Conservation (phyloP, 2,797 vertebrate genomes). For the Melanotaenia boesemani region DNA sequence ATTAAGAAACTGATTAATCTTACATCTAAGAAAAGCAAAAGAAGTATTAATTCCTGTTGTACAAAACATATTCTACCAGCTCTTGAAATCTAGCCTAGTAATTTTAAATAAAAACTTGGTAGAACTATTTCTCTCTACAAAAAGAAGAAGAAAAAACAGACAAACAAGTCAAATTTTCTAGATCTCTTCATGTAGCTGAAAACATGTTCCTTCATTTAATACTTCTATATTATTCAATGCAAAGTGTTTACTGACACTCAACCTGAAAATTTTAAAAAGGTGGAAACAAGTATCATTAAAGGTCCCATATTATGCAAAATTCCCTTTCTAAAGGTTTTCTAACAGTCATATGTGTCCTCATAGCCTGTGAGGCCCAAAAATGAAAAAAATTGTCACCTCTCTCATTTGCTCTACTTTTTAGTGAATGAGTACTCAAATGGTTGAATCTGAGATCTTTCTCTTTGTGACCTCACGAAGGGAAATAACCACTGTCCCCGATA, state of each 20-base stretch:
- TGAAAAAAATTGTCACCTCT: no score
- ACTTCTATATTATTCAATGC: background rate
- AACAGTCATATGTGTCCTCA: no score
- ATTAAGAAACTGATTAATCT: background rate
- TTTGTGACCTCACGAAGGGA: no score
- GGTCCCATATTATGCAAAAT: no score
- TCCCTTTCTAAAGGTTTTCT: no score
- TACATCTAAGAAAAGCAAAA: background rate
- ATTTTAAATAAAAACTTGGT: background rate
- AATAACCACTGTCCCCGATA: no score
- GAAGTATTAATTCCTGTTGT: conserved; percentile 3
- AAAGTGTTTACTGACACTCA: background rate
- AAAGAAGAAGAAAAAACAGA: background rate
- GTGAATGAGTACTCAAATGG: no score
- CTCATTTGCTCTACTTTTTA: no score
- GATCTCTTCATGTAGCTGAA: background rate
- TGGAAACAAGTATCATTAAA: no score
- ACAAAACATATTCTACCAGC: background rate
- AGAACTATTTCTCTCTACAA: background rate
- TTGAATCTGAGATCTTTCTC: no score
- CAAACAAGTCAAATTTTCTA: background rate
- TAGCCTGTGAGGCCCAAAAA: no score
- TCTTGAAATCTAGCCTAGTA: background rate
- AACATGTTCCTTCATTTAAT: background rate
- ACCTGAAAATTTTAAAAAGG: no score